A percentile compares a stretch with the other conserved stretches of the same genome.
Evolutionary conservation across 2,113 vertebrate genomes (phyloP).

Genomic region (Symphodus melops): DNA sequence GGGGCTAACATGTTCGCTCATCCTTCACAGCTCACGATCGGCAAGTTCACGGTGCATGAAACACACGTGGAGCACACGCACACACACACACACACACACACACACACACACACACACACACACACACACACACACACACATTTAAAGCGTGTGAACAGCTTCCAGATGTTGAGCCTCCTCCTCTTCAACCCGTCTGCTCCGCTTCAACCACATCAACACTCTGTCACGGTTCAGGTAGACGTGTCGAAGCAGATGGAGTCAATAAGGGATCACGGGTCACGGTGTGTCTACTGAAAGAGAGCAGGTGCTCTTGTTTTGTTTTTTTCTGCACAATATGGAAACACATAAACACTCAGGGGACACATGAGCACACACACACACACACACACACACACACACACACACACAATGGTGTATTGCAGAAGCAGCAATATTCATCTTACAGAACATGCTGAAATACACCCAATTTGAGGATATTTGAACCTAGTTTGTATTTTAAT

Average conservation of each 20-base stretch:
- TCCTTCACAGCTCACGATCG: conserved; percentile 56
- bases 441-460: no score
- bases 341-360: neutral
- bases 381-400: conserved; percentile 6
- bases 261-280: conserved; percentile 30
- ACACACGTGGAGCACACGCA: neutral
- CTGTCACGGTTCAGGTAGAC: conserved; percentile 12
- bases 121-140: conserved; percentile 7
- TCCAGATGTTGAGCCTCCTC: conserved; percentile 2
- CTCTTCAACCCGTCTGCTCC: conserved; percentile 8
- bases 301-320: conserved; percentile 36
- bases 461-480: no score
- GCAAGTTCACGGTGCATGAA: conserved; percentile 34
- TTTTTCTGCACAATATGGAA: neutral
- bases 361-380: conserved; percentile 14
- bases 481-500: no score
- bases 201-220: conserved; percentile 17
- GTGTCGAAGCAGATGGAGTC: conserved; percentile 13
- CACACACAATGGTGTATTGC: conserved; percentile 18
- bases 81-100: conserved; percentile 8
- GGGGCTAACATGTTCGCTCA: conserved; percentile 34
- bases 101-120: neutral
- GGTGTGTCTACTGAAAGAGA: conserved; percentile 5
- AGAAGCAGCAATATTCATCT: no score
- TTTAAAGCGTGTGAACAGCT: neutral